Conservation (phyloP, 1,140 invertebrate genomes). For the Cherax destructor region DNA sequence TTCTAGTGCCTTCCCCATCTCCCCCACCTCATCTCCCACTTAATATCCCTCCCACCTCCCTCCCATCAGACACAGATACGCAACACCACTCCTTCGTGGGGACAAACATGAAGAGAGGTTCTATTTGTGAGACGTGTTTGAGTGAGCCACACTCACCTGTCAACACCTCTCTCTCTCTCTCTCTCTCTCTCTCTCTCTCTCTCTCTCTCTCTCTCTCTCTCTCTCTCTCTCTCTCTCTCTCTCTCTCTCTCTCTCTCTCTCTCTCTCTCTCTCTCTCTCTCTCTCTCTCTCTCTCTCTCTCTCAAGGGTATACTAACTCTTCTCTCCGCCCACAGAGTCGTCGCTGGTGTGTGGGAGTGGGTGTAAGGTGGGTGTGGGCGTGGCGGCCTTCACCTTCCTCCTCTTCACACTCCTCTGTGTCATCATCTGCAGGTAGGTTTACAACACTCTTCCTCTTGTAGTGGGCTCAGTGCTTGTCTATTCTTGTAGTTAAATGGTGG, state of each 20-base stretch:
- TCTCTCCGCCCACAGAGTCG: not conserved
- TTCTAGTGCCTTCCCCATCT: too few relatives aligned
- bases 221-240: not conserved
- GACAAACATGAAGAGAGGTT: too few relatives aligned
- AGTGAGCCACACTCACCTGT: too few relatives aligned
- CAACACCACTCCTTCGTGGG: too few relatives aligned
- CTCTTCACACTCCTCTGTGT: slow-evolving; percentile 14
- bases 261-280: not conserved
- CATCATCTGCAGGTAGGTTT: slow-evolving; percentile 39
- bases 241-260: not conserved
- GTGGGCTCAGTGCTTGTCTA: too few relatives aligned
- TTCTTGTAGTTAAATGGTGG: too few relatives aligned
- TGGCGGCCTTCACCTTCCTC: slow-evolving; percentile 24
- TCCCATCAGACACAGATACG: too few relatives aligned
- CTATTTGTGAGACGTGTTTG: too few relatives aligned
- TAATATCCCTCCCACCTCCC: too few relatives aligned
- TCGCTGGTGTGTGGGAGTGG: not conserved
- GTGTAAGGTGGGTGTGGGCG: slow-evolving; percentile 35
- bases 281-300: slow-evolving; percentile 9
- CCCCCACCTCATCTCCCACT: too few relatives aligned
- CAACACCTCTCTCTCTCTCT: not conserved
- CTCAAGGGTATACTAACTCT: not conserved
- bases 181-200: not conserved
- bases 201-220: not conserved
- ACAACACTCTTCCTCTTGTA: too few relatives aligned